phyloP scores from a whole-genome alignment of 2,797 vertebrate genomes.

The Rhodeus uyekii region DNA sequence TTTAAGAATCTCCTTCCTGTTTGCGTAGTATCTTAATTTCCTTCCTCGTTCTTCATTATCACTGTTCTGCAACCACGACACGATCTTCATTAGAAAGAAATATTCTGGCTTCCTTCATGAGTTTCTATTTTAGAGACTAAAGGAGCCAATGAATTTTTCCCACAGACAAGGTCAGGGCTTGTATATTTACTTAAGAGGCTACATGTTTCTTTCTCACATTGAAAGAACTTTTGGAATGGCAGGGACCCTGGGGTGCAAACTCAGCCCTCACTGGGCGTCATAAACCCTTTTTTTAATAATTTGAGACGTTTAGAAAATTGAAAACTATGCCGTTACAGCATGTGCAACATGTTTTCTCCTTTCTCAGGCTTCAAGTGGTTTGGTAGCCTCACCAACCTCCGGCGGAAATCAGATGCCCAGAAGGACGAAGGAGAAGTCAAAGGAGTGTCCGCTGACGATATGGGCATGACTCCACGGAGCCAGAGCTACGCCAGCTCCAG shows the following conservation, averaged over 20 bases:
- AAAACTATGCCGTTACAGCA: not conserved
- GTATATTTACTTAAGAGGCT: constrained; percentile 18
- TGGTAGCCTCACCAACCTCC: constrained; percentile 85
- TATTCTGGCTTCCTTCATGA: constrained; percentile 7
- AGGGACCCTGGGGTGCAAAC: not conserved
- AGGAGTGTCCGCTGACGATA: constrained; percentile 79
- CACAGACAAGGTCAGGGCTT: constrained; percentile 33
- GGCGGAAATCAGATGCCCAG: constrained; percentile 68
- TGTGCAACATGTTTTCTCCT: constrained; percentile 15
- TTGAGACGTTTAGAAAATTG: not conserved
- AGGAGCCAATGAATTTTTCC: not conserved
- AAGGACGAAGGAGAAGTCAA: constrained; percentile 46
- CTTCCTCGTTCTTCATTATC: not conserved
- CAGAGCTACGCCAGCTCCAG: constrained; percentile 84
- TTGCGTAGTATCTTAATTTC: not conserved
- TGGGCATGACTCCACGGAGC: constrained; percentile 77
- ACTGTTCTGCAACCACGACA: not conserved
- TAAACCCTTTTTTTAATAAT: not conserved
- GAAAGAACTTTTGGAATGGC: constrained; percentile 30
- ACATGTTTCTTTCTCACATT: constrained; percentile 22
- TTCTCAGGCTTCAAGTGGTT: constrained; percentile 87
- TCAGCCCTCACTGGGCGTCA: not conserved
- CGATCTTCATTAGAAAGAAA: not conserved
- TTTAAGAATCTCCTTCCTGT: constrained; percentile 7
- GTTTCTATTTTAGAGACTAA: not conserved